phyloP scores from a whole-genome alignment of 2,113 vertebrate species.

The Sylvia atricapilla region DNA sequence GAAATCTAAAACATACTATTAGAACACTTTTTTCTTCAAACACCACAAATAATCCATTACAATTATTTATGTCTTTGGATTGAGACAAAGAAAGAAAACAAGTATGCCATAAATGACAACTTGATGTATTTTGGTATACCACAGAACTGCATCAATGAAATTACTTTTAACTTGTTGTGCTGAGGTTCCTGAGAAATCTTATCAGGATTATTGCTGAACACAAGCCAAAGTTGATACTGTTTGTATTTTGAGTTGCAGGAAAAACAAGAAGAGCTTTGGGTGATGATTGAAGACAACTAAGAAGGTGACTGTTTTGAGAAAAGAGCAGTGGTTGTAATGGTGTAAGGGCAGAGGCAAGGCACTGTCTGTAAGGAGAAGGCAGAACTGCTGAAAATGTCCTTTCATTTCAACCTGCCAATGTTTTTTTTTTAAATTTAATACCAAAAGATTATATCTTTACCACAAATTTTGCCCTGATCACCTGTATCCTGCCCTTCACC shows the following conservation, averaged over 20 bases:
- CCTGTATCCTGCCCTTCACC: neutral
- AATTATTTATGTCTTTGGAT: constrained; percentile 33
- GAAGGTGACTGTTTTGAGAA: neutral
- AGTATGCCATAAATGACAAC: constrained; percentile 31
- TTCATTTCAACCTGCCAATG: neutral
- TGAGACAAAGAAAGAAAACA: constrained; percentile 32
- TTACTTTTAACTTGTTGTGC: neutral
- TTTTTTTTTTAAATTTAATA: neutral
- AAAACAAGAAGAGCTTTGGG: neutral
- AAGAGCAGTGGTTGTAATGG: neutral
- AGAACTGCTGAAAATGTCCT: neutral
- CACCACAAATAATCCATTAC: neutral
- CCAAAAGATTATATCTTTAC: neutral
- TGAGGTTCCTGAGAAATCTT: constrained; percentile 3
- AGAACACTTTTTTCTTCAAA: constrained; percentile 4
- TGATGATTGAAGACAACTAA: neutral
- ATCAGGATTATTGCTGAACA: neutral
- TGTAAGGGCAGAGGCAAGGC: neutral
- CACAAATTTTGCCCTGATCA: neutral
- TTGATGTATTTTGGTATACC: constrained; percentile 4
- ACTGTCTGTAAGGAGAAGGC: neutral
- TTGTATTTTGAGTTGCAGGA: neutral
- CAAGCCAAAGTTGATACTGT: neutral
- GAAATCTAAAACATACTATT: neutral
- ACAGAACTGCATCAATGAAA: constrained; percentile 24